Base-by-base conservation (phyloP, 2,113 vertebrate genomes). In the Eira barbara region DNA sequence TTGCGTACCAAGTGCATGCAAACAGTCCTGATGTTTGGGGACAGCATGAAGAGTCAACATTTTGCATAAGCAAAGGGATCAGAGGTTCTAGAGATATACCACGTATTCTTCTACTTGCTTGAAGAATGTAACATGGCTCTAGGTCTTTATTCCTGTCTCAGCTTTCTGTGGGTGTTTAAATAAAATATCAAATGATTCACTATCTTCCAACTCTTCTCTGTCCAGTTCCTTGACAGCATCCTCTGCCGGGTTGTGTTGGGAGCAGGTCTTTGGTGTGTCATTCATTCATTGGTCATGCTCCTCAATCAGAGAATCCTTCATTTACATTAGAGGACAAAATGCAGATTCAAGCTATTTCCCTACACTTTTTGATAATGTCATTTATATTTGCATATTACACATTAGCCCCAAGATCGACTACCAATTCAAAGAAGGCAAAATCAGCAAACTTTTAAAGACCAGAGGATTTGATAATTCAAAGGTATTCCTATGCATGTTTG, bases 391-490 rank as follows among this genome's bases (percentile, higher is more conserved):
- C 73, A 49, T 39, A 78, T 49, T 69, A 67, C 21, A 23, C 65
- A 90, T 45, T 76, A 76, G 42, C 88, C 29, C n/a, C 69, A 76
- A 90, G 29, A 67, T 61, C 39, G 18, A 39, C 20, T 69, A 67
- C 67, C 55, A 52, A 63, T 76, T 85, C 67, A 92, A 81, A 69
- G 74, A 85, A 71, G 39, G 20, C 73, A 94, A 57, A 81, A 47
- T 76, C 55, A 80, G 17, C 21, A 74, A 86, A 83, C 76, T 34
- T 80, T 92, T 52, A 15, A 92, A 90, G 57, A 61, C 12, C 47
- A 85, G 49, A 49, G 55, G 67, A 78, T 82, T 63, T 81, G 84
- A 94, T 42, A 71, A 1, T 71, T 92, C 27, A 89, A 76, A 92
- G 63, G n/a, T 20, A n/a, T 74, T 91, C 18, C 7, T 29, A 57